A percentile compares a stretch with the other conserved stretches of the same genome.
Evolutionary conservation across 2,797 vertebrate species (phyloP).

Genomic region (Propithecus perrieri): DNA sequence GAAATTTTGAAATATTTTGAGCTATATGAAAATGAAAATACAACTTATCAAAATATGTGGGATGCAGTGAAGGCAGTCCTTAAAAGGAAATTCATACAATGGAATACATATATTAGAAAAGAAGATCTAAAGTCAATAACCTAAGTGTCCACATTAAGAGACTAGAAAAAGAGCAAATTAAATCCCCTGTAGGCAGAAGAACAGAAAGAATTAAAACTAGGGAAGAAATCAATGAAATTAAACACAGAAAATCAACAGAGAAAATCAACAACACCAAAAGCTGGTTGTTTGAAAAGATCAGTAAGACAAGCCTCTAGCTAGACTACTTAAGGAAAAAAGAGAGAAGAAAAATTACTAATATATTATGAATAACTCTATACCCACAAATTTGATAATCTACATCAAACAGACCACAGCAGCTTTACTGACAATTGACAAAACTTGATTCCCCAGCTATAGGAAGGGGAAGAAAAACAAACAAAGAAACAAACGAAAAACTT

Average conservation of each 20-base stretch:
- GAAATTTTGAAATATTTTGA: neutral
- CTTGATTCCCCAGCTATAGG: no score
- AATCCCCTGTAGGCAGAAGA: neutral
- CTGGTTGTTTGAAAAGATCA: neutral
- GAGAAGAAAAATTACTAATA: neutral
- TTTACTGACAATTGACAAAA: neutral
- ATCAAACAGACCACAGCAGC: neutral
- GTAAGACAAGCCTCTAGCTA: neutral
- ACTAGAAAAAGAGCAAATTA: neutral
- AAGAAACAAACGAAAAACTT: neutral
- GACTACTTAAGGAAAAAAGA: neutral
- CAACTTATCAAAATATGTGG: neutral
- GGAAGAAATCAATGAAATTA: neutral
- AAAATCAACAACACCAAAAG: neutral
- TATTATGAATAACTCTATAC: no score
- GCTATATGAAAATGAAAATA: conserved; percentile 11
- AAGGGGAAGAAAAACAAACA: no score
- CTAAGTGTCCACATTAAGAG: neutral
- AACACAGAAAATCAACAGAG: neutral
- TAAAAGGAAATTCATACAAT: neutral
- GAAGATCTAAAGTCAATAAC: neutral
- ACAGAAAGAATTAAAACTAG: no score
- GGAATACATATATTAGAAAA: neutral
- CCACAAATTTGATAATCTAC: no score
- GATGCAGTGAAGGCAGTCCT: neutral